Evolutionary conservation across 1,140 invertebrate species (phyloP).

Genomic region (Lepidostoma basale): DNA sequence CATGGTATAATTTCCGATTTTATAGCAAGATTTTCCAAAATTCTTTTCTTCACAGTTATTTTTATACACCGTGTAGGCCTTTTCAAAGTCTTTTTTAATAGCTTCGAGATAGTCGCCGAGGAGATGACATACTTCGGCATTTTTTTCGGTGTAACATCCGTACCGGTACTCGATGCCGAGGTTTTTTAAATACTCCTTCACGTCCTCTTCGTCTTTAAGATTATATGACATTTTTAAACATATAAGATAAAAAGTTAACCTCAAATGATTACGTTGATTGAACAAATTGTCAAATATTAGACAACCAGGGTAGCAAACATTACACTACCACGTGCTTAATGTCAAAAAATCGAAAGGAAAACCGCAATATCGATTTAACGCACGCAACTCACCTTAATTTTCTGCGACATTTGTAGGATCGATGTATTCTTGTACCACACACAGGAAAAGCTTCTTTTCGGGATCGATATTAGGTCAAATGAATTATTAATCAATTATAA

Average conservation of each 20-base stretch:
- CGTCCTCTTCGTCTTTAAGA: conserved; percentile 83
- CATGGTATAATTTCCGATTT: conserved; percentile 76
- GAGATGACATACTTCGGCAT: conserved; percentile 83
- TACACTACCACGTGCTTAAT: too few species aligned
- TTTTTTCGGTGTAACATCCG: conserved; percentile 73
- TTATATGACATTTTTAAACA: conserved; percentile 53
- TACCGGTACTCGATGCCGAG: conserved; percentile 91
- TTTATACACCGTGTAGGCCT: conserved; percentile 79
- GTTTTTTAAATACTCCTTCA: conserved; percentile 86
- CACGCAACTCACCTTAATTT: too few species aligned
- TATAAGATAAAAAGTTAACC: conserved; percentile 9
- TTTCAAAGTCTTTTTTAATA: conserved; percentile 78
- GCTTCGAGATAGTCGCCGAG: conserved; percentile 86
- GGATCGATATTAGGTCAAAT: too few species aligned
- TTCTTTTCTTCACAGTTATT: conserved; percentile 85
- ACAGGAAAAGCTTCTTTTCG: too few species aligned
- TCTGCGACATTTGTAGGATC: too few species aligned
- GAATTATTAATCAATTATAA: too few species aligned
- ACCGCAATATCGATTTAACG: too few species aligned
- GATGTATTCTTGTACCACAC: too few species aligned
- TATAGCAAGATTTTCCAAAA: conserved; percentile 82
- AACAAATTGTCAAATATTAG: too few species aligned
- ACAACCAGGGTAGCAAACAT: too few species aligned
- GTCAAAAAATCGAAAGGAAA: too few species aligned
- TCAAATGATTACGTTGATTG: too few species aligned